A percentile compares a stretch with the other conserved stretches of the same genome.
These are phyloP conservation scores for Calyptomena viridis DNA, from an alignment of 2,113 vertebrate species.

Conservation along the genomic window DNA sequence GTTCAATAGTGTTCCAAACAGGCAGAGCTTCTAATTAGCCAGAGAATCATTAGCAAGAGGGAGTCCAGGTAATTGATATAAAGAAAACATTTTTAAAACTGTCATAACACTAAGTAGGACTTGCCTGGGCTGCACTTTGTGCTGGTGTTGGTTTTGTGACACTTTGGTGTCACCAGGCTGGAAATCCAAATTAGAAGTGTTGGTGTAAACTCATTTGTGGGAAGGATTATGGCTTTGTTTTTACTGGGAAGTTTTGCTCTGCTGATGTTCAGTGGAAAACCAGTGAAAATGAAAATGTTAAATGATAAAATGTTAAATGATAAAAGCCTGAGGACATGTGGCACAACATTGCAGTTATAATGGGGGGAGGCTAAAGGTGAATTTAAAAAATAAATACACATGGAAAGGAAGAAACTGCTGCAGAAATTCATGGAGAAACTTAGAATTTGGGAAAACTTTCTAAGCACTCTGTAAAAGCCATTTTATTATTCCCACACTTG, in stretches of 20 bases:
- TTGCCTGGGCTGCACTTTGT: neutral
- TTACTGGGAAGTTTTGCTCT: neutral
- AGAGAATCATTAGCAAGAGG: neutral
- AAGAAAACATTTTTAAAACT: neutral
- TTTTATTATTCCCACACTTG: neutral
- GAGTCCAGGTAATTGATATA: neutral
- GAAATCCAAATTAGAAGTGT: neutral
- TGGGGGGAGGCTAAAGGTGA: neutral
- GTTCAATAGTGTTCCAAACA: neutral
- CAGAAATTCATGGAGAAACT: neutral
- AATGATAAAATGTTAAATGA: fast-evolving
- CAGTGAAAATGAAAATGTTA: neutral
- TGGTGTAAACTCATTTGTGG: neutral
- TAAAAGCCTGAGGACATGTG: neutral
- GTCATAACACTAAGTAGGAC: neutral
- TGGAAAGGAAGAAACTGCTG: neutral
- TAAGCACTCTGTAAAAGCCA: neutral
- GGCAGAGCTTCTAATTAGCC: neutral
- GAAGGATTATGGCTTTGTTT: neutral
- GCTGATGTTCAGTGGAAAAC: neutral
- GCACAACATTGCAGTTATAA: neutral
- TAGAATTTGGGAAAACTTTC: neutral
- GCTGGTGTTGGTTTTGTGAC: neutral
- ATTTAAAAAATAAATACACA: neutral
- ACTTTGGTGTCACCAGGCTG: neutral